Conservation (phyloP, 1,140 invertebrate genomes). For the Zaprionus gabonicus region DNA sequence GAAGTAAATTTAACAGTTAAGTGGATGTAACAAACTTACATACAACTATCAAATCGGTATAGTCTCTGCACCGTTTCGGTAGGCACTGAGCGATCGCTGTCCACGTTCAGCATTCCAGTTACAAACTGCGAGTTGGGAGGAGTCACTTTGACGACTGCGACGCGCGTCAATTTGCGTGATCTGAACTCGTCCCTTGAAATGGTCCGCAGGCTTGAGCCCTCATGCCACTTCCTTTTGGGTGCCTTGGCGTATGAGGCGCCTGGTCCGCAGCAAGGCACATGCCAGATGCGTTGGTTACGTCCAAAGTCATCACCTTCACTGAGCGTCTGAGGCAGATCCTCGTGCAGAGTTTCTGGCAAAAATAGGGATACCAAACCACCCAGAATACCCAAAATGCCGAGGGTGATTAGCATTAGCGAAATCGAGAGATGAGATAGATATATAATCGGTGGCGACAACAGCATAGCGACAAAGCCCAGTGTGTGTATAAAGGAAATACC, state of each 20-base stretch:
- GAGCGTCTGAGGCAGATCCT: constrained; percentile 92
- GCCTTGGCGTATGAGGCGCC: not conserved
- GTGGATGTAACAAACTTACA: not conserved
- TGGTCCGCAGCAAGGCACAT: constrained; percentile 88
- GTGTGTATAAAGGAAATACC: constrained; percentile 93
- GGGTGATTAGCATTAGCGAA: constrained; percentile 89
- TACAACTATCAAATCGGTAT: constrained; percentile 1
- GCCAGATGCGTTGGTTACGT: constrained; percentile 90
- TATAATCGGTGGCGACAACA: constrained; percentile 92
- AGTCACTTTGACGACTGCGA: constrained; percentile 4
- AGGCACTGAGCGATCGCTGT: not conserved
- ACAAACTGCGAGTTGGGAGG: not conserved
- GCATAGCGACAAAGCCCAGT: constrained; percentile 93
- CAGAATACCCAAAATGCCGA: constrained; percentile 89
- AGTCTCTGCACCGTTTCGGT: constrained; percentile 6
- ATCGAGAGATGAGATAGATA: constrained; percentile 89
- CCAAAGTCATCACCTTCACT: constrained; percentile 94
- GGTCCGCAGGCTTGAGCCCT: constrained; percentile 63
- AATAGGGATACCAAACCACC: constrained; percentile 90
- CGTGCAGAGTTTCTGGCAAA: constrained; percentile 92
- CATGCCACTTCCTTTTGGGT: constrained; percentile 32
- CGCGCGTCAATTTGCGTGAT: constrained; percentile 43
- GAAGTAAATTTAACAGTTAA: not conserved
- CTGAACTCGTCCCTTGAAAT: constrained; percentile 86
- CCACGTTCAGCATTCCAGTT: not conserved